Evolutionary conservation across 2,888 invertebrate genomes (phyloP), one percentile per base, ranked within the genome.

Genomic region (Antheraea assamensis): DNA sequence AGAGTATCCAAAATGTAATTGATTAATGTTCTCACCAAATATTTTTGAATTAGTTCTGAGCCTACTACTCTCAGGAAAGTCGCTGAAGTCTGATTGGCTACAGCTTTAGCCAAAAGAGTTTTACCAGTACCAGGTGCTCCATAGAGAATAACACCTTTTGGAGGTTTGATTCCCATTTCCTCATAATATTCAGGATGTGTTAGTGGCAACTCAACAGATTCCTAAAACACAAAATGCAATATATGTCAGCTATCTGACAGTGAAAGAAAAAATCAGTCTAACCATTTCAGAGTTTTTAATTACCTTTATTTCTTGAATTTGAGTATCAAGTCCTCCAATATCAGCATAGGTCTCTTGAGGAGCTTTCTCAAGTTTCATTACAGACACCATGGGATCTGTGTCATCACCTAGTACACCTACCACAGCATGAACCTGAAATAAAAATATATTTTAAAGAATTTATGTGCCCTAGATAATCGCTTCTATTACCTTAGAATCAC

Each of bases 111-210:
- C 74, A 99, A 94, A 64, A 99, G 94, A 0, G 99, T 99, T 93
- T 99, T 99, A 72, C 99, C 99, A 27, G 99, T 99, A 70, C 99
- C 99, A 0, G 99, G 99, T 27, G 98, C 97, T 0, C 99, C 99
- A 91, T 99, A 99, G 58, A 99, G 95, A 85, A 99, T 99, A 0
- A 99, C 99, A 80, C 99, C 99, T 89, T 99, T 99, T 0, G 99
- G 99, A 21, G 99, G 99, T 87, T 99, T 99, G 82, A 99, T 99
- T 74, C 99, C 99, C 99, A 99, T 99, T 94, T 99, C 99, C 91
- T 99, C 99, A 89, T 99, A 99, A 92, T 99, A 99, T 91, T 99
- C 99, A 0, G 99, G 99, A 95, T 99, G 99, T 21, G 99, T 99
- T 27, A 99, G 93, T 0, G 99, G 99, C 77, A 99, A 92, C 89